These are phyloP conservation scores for Zaprionus capensis DNA, from an alignment of 1,140 invertebrate species.

Conservation along the genomic window DNA sequence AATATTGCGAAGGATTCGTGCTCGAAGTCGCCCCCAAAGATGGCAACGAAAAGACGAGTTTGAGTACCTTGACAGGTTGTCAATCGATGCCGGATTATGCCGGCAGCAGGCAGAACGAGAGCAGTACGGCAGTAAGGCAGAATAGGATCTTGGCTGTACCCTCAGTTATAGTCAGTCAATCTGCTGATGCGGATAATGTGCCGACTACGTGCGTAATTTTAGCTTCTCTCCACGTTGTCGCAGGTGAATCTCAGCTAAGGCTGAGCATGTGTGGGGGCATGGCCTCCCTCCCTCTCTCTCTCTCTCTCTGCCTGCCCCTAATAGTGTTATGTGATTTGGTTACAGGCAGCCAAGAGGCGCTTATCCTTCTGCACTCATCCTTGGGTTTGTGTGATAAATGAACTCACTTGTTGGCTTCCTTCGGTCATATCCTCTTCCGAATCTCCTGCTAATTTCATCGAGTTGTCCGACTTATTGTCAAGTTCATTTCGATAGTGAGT, in stretches of 20 bases:
- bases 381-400: constrained; percentile 25
- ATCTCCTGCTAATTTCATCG: constrained; percentile 18
- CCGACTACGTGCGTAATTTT: constrained; percentile 36
- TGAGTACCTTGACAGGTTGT: constrained; percentile 47
- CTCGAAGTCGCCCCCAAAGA: not conserved
- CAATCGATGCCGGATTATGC: constrained; percentile 39
- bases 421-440: constrained; percentile 10
- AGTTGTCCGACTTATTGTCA: constrained; percentile 10
- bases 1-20: not conserved
- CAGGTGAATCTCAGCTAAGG: too few species aligned
- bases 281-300: not conserved
- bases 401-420: constrained; percentile 8
- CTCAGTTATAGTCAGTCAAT: constrained; percentile 28
- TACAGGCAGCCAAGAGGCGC: not conserved
- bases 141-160: constrained; percentile 8
- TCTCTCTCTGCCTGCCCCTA: not conserved
- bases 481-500: constrained; percentile 26
- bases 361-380: not conserved
- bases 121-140: constrained; percentile 15
- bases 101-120: not conserved
- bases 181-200: constrained; percentile 41
- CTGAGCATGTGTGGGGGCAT: not conserved
- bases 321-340: constrained; percentile 33
- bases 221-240: constrained; percentile 2
- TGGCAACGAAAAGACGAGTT: constrained; percentile 1